Base-by-base conservation (phyloP, 2,797 vertebrate species). In the Enteromius thamalakanensis region DNA sequence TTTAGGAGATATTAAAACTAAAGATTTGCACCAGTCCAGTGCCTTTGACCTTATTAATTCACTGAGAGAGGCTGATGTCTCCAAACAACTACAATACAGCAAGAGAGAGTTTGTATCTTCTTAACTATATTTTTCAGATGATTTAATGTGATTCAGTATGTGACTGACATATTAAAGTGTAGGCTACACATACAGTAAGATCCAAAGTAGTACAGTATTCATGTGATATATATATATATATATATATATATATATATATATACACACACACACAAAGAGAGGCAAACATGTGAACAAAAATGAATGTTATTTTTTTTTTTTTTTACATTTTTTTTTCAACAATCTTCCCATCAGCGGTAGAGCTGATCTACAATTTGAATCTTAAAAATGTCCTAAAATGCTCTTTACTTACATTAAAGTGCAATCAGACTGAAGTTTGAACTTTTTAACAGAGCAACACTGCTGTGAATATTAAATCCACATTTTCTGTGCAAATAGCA, bases 1-100 rank as follows among this genome's bases (percentile, higher is more conserved):
- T 82, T 79, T 23, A 80, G 80, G 65, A 62, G 71, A 82, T 81
- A 72, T 74, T 60, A 74, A 78, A 72, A 53, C 55, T 55, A 60
- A 65, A 62, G 60, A 60, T 79, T 37, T 34, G 19, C 29, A 58
- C 15, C 58, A 42, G 58, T 67, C 32, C 68, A 67, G 62, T 84
- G 72, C 29, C 26, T 65, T 58, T 80, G 77, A 68, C 83, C 78
- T 74, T 8, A 79, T 12, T 78, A 34, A 71, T 29, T 34, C 47
- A 78, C 62, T 29, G 23, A 23, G 12, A 71, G 15, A 26, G 7
- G 17, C 21, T 40, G 1, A 60, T 62, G 21, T 76, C 3, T 40
- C 34, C n/a, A 69, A 69, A 55, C 9, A 60, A 74, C 32, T 76
- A 34, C 37, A 55, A 19, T 14, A 8, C 2, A 23, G 32, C 4